Base-by-base conservation (phyloP, 2,888 invertebrate species). In the Netelia melanura region DNA sequence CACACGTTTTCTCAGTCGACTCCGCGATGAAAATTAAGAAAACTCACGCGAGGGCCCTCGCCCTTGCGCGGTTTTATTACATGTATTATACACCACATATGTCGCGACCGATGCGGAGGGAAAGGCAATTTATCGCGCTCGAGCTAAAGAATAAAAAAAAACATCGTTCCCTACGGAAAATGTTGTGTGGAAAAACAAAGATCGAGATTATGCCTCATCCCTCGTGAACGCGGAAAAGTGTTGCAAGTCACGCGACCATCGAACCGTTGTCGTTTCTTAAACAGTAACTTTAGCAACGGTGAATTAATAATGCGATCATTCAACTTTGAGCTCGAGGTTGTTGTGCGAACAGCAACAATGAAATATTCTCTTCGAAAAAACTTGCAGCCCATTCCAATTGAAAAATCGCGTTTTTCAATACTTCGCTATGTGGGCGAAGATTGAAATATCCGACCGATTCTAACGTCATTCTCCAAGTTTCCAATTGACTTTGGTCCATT, bases 41-140 rank as follows among this genome's bases (percentile, higher is more conserved):
- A 88, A 90, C 88, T 89, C 92, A 91, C 91, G 92, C 91, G 86
- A 92, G 76, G 43, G 56, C 56, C 74, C 11, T 72, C 62, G 62
- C 65, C 68, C 58, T 44, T 14, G 52, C 75, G 52, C 64, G 58
- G 25, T 75, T 70, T 79, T 79, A 82, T 85, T 79, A 79, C 75
- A 79, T 64, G 65, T 85, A 79, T 85, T 82, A 82, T 71, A 67
- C 25, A 44, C 74, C 58, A 64, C 38, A 75, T 56, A 64, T 44
- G 61, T 72, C 52, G 64, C 67, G 54, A 10, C 64, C 81, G 38
- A 56, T 64, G 70, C 44, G 21, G 64, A 54, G 17, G 25, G 68
- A 17, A 62, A 30, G 21, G 65, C 72, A 70, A 85, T 81, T 71
- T 82, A 85, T 82, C 78, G 82, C 71, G 70, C 68, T 74, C 54